Percentiles rank a stretch among this genome's conserved stretches.
phyloP scores from a whole-genome alignment of 2,888 invertebrate genomes.

The Drosophila peninsularis region DNA sequence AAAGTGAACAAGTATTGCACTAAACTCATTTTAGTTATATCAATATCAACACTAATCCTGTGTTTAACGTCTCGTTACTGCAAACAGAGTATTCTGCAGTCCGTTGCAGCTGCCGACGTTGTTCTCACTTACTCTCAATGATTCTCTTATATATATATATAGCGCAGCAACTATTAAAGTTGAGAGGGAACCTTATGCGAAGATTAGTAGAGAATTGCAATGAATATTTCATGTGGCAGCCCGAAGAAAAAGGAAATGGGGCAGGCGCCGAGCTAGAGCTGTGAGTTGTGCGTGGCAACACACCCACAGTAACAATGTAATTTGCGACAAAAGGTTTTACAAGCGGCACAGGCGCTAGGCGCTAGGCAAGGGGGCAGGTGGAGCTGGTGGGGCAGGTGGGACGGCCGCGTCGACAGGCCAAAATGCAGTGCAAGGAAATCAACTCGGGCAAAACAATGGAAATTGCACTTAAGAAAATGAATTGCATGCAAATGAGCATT shows the following conservation, averaged over 20 bases:
- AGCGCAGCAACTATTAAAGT: conserved; percentile 20
- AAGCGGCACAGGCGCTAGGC: conserved; percentile 3
- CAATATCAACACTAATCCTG: background rate
- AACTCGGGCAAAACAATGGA: conserved; percentile 72
- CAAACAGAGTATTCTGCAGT: conserved; percentile 2
- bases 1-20: no score
- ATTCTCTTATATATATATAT: conserved; percentile 29
- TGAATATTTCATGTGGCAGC: conserved; percentile 39
- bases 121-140: conserved; percentile 10
- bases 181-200: conserved; percentile 32
- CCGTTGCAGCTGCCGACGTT: background rate
- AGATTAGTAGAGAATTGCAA: conserved; percentile 48
- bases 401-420: conserved; percentile 36
- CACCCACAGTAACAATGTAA: conserved; percentile 65
- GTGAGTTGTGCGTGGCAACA: conserved; percentile 14
- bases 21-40: no score
- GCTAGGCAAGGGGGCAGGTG: background rate
- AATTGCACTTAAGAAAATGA: conserved; percentile 83
- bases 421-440: conserved; percentile 58
- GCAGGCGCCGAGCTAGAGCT: background rate
- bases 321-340: conserved; percentile 65
- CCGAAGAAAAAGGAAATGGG: background rate
- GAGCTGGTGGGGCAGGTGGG: background rate
- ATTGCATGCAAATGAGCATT: conserved; percentile 81
- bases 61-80: background rate